Percentiles rank a stretch among this genome's conserved stretches.
Conservation (phyloP, 2,888 invertebrate species). For the Aricia artaxerxes region DNA sequence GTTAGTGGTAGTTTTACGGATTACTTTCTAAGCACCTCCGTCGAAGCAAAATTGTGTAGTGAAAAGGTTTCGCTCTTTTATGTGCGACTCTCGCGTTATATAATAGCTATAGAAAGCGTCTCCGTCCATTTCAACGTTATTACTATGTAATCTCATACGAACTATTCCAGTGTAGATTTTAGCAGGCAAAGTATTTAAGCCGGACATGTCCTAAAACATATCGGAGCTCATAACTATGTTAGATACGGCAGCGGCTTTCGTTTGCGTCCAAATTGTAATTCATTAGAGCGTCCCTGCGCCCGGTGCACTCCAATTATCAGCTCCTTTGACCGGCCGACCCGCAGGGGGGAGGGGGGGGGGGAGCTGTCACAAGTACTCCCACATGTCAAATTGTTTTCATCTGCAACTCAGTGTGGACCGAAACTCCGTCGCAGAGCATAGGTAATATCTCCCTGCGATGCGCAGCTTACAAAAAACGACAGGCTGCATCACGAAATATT, state of each 20-base stretch:
- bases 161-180: not conserved
- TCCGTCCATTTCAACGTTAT: not conserved
- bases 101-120: not conserved
- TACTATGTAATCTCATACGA: not conserved
- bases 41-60: not conserved
- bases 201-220: not conserved
- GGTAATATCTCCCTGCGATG: not conserved
- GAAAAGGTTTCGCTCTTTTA: not conserved
- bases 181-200: not conserved
- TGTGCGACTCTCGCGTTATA: not conserved
- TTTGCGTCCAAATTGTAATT: conserved; percentile 10
- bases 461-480: too few species aligned
- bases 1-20: conserved; percentile 21
- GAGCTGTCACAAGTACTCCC: not conserved
- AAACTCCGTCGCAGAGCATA: not conserved
- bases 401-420: not conserved
- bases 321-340: not conserved
- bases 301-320: conserved; percentile 8
- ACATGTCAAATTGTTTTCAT: not conserved
- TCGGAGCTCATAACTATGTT: not conserved
- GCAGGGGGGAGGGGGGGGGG: not conserved
- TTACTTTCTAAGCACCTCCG: not conserved
- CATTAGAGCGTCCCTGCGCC: conserved; percentile 1
- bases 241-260: not conserved
- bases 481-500: too few species aligned